Conservation (phyloP, 2,888 invertebrate species). For the Onchidella celtica region DNA sequence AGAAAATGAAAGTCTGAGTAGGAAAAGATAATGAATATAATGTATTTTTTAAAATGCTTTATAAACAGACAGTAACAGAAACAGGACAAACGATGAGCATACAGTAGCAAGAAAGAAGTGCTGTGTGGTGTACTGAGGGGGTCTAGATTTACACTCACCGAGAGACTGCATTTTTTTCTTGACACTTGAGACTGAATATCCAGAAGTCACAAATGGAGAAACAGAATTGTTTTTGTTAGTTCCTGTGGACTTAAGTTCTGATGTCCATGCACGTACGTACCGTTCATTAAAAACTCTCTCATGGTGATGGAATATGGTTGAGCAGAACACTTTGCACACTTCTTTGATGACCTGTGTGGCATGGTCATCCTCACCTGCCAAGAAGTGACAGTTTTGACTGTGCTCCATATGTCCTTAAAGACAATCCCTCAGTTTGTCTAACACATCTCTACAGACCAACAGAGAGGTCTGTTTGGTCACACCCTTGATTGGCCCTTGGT, state of each 20-base stretch:
- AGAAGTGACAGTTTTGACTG: neutral
- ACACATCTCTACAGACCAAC: neutral
- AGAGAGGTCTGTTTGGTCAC: neutral
- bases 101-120: neutral
- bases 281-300: slow-evolving; percentile 14
- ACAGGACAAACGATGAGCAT: neutral
- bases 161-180: neutral
- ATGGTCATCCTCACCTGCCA: slow-evolving; percentile 11
- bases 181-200: neutral
- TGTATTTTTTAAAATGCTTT: neutral
- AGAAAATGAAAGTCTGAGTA: neutral
- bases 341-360: slow-evolving; percentile 16
- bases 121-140: neutral
- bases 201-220: neutral
- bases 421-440: neutral
- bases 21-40: neutral
- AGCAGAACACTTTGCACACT: slow-evolving; percentile 4
- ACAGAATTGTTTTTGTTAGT: slow-evolving; percentile 7
- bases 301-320: slow-evolving; percentile 2
- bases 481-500: neutral
- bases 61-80: neutral
- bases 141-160: neutral
- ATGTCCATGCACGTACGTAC: neutral
- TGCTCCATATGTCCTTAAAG: neutral
- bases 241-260: neutral